Evolutionary conservation across 92 coral and sea anemone species (phyloP).

Genomic region (Ricordea florida): DNA sequence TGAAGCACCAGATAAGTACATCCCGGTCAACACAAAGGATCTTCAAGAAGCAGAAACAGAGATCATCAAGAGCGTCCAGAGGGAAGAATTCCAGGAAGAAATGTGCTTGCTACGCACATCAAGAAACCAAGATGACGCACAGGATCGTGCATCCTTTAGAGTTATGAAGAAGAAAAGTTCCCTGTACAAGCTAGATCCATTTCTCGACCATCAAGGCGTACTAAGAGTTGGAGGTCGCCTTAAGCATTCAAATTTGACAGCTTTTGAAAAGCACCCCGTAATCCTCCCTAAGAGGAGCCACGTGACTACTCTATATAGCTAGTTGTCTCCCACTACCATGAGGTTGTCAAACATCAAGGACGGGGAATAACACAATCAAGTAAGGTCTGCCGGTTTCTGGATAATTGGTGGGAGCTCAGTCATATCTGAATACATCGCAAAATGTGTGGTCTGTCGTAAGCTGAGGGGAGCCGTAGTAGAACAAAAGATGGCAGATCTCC

Average conservation of each 20-base stretch:
- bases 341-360: neutral
- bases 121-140: neutral
- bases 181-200: neutral
- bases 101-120: neutral
- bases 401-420: constrained; percentile 1
- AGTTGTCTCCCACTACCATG: constrained; percentile 3
- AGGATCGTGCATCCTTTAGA: neutral
- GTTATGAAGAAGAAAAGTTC: neutral
- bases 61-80: neutral
- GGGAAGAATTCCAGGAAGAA: constrained; percentile 17
- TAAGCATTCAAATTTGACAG: neutral
- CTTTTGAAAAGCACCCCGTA: neutral
- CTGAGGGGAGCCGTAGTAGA: too few relatives aligned
- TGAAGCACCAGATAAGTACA: neutral
- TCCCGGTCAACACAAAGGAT: neutral
- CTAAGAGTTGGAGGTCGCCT: constrained; percentile 6
- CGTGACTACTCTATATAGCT: constrained; percentile 4
- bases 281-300: constrained; percentile 5
- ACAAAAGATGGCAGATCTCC: too few relatives aligned
- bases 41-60: too few relatives aligned
- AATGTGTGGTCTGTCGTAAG: too few relatives aligned
- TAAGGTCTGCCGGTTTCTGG: constrained; percentile 20
- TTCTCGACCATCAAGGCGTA: neutral
- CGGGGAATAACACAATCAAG: neutral
- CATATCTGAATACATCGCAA: too few relatives aligned